These are phyloP conservation scores for Heterohyrax brucei DNA, from an alignment of 2,797 vertebrate species.

Conservation along the genomic window DNA sequence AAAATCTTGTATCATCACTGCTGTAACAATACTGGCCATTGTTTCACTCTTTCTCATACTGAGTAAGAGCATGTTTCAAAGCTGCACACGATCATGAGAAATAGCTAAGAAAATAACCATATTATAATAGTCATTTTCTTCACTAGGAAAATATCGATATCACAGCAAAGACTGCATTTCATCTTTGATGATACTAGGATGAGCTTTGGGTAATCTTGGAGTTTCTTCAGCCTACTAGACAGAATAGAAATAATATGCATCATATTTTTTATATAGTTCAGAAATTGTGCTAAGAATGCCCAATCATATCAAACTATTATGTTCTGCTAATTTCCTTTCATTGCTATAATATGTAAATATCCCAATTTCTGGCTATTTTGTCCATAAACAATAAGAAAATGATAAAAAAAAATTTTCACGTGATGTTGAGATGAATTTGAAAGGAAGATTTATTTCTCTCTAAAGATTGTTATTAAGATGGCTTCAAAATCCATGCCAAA, in stretches of 20 bases:
- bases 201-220: not conserved
- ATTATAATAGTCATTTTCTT: not conserved
- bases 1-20: not conserved
- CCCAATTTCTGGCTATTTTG: not conserved
- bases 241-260: slow-evolving; percentile 14
- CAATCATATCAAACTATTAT: not conserved
- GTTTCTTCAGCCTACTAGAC: not conserved
- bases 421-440: not conserved
- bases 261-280: slow-evolving; percentile 11
- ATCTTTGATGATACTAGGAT: not conserved
- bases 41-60: not conserved
- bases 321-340: slow-evolving; percentile 15
- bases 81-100: slow-evolving; percentile 14
- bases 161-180: not conserved
- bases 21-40: not conserved
- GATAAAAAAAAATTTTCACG: not conserved
- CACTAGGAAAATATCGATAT: not conserved
- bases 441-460: slow-evolving; percentile 43
- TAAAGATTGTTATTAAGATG: slow-evolving; percentile 40
- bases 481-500: slow-evolving; percentile 27
- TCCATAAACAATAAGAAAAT: slow-evolving; percentile 13
- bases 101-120: not conserved
- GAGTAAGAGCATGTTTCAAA: not conserved
- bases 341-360: slow-evolving; percentile 22
- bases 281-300: not conserved